Evolutionary conservation across 2,113 vertebrate genomes (phyloP), one percentile per base, ranked within the genome.

Genomic region (Tupaia tana): DNA sequence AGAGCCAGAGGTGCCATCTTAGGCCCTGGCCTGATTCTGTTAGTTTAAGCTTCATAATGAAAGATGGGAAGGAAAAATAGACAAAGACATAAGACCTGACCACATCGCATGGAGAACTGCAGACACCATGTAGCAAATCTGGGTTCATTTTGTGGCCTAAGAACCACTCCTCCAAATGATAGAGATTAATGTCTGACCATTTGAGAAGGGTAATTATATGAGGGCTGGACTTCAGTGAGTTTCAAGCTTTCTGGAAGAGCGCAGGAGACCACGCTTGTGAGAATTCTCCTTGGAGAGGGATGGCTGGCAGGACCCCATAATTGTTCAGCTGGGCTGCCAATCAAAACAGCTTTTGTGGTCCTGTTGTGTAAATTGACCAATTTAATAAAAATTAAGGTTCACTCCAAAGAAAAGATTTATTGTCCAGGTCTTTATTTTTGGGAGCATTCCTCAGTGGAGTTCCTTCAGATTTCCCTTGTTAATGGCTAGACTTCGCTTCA

Each of bases 321-420:
- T 71, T 88, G 63, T 80, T 95, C 66, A 89, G 86, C 67, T 85
- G 80, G 25, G 24, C 20, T 94, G 93, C 91, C 95, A 83, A 77
- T 90, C 75, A 27, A 75, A 95, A 79, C 73, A 96, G 67, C 61
- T 81, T 87, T 90, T 87, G 52, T 78, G 82, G 52, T 77, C 59
- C 85, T 84, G 15, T 85, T 43, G 58, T 92, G 64, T 80, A 95
- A 96, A 96, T 71, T 66, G 67, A 89, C 63, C 86, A 85, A 84
- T 93, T 97, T 92, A 83, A 80, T 90, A 84, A 81, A 93, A 93
- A 94, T 94, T 91, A 81, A 94, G 58, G 29, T 75, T 95, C 90
- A 85, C 20, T 59, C 2, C 29, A 74, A 83, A 77, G 58, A 89
- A 73, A 27, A 85, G 77, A 67, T 93, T 89, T 94, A 80, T 78